Evolutionary conservation across 2,888 invertebrate genomes (phyloP).

Genomic region (Tetragnatha montana): DNA sequence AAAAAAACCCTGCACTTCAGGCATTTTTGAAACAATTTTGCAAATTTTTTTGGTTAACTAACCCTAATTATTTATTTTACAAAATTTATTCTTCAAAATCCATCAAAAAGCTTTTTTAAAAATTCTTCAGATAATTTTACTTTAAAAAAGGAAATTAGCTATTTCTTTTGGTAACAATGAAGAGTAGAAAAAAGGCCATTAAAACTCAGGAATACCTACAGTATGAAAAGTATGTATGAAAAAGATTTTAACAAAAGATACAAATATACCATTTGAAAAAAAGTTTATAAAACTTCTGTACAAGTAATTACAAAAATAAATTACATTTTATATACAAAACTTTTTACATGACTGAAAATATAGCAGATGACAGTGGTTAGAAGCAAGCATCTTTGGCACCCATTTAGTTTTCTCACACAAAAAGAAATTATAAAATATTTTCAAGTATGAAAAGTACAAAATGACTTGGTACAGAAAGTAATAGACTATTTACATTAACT

Average conservation of each 20-base stretch:
- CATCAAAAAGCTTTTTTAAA: no score
- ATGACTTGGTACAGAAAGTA: neutral
- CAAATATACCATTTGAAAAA: slow-evolving; percentile 31
- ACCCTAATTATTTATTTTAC: no score
- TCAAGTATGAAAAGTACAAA: neutral
- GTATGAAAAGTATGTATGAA: no score
- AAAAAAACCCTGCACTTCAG: no score
- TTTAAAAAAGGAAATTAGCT: no score
- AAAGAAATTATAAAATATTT: neutral
- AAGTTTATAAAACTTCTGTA: slow-evolving; percentile 71
- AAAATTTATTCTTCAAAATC: no score
- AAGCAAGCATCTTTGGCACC: slow-evolving; percentile 63
- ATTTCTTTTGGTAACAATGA: no score
- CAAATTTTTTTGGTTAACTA: no score
- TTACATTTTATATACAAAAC: slow-evolving; percentile 70
- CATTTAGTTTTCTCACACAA: slow-evolving; percentile 37
- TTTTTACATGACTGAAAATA: slow-evolving; percentile 70
- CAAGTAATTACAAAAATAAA: slow-evolving; percentile 71
- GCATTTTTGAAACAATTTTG: no score
- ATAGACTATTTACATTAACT: neutral
- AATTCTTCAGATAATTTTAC: no score
- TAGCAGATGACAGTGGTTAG: slow-evolving; percentile 49
- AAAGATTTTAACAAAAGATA: neutral
- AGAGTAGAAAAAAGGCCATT: no score
- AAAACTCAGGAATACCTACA: no score